phyloP scores from a whole-genome alignment of 2,888 invertebrate species.

The Zaprionus bogoriensis region DNA sequence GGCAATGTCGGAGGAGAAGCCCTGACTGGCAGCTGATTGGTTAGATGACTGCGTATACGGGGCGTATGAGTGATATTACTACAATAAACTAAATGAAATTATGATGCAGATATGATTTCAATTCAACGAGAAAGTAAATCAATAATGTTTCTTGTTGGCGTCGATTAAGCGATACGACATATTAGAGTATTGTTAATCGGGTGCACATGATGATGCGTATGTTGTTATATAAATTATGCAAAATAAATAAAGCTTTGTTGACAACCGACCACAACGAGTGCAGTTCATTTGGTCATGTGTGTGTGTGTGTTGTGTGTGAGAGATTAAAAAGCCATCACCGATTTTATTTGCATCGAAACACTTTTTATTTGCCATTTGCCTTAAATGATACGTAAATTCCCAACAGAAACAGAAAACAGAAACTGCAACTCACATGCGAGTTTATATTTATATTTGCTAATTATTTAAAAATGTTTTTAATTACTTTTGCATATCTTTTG shows the following conservation, averaged over 20 bases:
- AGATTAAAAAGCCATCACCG: neutral
- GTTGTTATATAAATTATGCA: conserved; percentile 30
- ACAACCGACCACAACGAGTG: neutral
- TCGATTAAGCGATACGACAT: conserved; percentile 11
- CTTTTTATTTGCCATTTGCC: conserved; percentile 46
- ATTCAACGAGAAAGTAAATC: conserved; percentile 13
- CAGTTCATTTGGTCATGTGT: conserved; percentile 3
- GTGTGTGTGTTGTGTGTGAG: too few relatives aligned
- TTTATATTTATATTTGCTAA: conserved; percentile 31
- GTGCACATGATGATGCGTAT: conserved; percentile 17
- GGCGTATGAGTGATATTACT: conserved; percentile 74
- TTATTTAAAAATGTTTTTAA: conserved; percentile 28
- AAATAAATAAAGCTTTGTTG: conserved; percentile 24
- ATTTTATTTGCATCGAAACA: conserved; percentile 30
- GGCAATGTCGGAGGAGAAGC: conserved; percentile 59
- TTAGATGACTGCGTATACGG: neutral
- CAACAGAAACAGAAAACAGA: conserved; percentile 41
- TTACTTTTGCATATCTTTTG: too few relatives aligned
- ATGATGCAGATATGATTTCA: conserved; percentile 5
- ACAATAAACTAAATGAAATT: conserved; percentile 49
- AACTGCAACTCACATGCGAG: conserved; percentile 40
- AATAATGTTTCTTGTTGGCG: conserved; percentile 10
- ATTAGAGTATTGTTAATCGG: conserved; percentile 39
- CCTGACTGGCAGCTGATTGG: neutral
- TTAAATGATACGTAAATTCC: conserved; percentile 56